Conservation (phyloP, 2,113 vertebrate genomes). For the Oryzias melastigma region DNA sequence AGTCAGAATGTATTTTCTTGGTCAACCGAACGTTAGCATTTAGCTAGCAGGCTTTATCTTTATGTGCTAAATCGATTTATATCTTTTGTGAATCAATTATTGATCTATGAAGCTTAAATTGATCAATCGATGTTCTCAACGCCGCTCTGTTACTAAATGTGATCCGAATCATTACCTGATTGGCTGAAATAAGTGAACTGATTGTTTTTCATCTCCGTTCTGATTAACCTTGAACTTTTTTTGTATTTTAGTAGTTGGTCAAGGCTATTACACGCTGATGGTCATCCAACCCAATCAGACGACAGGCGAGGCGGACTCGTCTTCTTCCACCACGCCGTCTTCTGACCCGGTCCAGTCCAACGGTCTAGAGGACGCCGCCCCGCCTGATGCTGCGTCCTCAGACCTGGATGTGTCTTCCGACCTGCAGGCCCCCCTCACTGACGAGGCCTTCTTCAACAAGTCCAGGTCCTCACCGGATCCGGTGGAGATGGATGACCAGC, state of each 20-base stretch:
- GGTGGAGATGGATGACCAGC: neutral
- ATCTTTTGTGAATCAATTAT: too few species aligned
- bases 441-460: constrained; percentile 11
- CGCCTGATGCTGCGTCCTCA: neutral
- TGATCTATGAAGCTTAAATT: too few species aligned
- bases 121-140: too few species aligned
- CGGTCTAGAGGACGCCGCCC: neutral
- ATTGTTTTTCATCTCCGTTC: too few species aligned
- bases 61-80: too few species aligned
- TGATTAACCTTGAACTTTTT: neutral
- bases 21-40: too few species aligned
- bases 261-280: constrained; percentile 45
- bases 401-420: neutral
- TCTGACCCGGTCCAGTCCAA: neutral
- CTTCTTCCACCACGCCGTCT: neutral
- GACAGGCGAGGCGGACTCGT: neutral
- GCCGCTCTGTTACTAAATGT: too few species aligned
- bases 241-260: constrained; percentile 20
- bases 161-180: too few species aligned
- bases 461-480: neutral
- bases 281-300: constrained; percentile 19
- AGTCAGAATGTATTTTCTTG: too few species aligned
- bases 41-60: too few species aligned
- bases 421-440: neutral
- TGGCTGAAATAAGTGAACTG: too few species aligned